A percentile compares a stretch with the other conserved stretches of the same genome.
Conservation (phyloP, 2,888 invertebrate species). For the Graphium colonna region DNA sequence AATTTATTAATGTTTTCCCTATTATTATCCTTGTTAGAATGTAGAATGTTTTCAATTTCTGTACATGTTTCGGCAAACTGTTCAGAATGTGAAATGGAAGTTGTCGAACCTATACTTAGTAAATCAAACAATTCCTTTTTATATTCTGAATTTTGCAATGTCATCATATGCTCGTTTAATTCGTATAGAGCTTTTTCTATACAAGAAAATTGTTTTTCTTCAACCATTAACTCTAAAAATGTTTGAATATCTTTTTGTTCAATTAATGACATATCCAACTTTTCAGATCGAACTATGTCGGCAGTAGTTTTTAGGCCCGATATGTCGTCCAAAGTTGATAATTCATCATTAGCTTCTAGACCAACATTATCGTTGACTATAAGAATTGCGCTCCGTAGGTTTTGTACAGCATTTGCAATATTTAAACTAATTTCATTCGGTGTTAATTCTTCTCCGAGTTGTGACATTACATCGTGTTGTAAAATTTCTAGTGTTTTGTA, state of each 20-base stretch:
- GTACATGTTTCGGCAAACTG: constrained; percentile 50
- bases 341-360: constrained; percentile 71
- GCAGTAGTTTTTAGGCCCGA: constrained; percentile 79
- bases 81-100: constrained; percentile 55
- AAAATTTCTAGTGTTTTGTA: constrained; percentile 64
- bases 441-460: constrained; percentile 51
- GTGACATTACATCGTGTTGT: constrained; percentile 68
- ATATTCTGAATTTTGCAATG: constrained; percentile 55
- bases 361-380: constrained; percentile 68
- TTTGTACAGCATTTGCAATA: constrained; percentile 60
- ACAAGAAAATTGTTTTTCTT: constrained; percentile 32
- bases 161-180: constrained; percentile 55
- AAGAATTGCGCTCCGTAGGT: constrained; percentile 64
- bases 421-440: constrained; percentile 47
- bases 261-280: constrained; percentile 49
- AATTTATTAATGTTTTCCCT: constrained; percentile 49
- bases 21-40: constrained; percentile 57
- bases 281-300: constrained; percentile 62
- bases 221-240: constrained; percentile 25
- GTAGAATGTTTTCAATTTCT: constrained; percentile 56
- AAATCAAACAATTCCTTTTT: constrained; percentile 57
- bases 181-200: constrained; percentile 58
- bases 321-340: constrained; percentile 79
- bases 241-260: constrained; percentile 45
- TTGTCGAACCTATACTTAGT: constrained; percentile 58